Evolutionary conservation across 2,113 vertebrate genomes (phyloP).

Genomic region (Marmota monax): DNA sequence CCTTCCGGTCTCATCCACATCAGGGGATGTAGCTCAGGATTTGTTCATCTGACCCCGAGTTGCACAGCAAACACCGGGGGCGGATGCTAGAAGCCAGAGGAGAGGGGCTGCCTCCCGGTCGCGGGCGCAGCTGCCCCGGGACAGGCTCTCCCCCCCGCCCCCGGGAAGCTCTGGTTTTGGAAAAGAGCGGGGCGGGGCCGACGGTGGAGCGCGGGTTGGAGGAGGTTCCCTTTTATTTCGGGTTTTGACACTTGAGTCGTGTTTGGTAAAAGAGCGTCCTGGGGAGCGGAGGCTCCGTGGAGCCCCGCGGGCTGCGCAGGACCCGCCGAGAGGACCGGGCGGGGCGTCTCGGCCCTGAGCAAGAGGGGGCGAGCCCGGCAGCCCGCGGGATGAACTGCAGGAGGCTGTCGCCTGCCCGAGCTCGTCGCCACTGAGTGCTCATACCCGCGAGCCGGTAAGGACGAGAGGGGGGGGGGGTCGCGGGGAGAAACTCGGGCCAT

Average conservation of each 20-base stretch:
- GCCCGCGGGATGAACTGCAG: background rate
- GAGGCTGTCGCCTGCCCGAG: constrained; percentile 8
- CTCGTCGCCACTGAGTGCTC: background rate
- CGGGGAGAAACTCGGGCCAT: background rate
- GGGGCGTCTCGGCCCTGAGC: background rate
- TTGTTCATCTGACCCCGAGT: background rate
- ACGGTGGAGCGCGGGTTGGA: background rate
- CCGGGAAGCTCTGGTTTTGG: background rate
- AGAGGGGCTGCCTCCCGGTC: background rate
- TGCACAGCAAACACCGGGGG: background rate
- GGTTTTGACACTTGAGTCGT: background rate
- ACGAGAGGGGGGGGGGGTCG: background rate
- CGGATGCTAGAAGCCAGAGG: background rate
- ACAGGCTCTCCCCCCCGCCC: background rate
- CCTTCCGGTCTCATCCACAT: background rate
- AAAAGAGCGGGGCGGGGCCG: constrained; percentile 11
- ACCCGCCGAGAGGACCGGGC: background rate
- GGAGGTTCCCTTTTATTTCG: background rate
- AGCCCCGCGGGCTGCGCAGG: background rate
- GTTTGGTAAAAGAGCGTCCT: background rate
- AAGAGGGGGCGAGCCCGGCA: background rate
- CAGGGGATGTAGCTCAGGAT: background rate
- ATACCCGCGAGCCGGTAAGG: background rate
- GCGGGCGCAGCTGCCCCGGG: background rate
- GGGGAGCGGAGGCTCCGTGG: background rate